Conservation (phyloP, 2,888 invertebrate species). For the Geotrupes spiniger region DNA sequence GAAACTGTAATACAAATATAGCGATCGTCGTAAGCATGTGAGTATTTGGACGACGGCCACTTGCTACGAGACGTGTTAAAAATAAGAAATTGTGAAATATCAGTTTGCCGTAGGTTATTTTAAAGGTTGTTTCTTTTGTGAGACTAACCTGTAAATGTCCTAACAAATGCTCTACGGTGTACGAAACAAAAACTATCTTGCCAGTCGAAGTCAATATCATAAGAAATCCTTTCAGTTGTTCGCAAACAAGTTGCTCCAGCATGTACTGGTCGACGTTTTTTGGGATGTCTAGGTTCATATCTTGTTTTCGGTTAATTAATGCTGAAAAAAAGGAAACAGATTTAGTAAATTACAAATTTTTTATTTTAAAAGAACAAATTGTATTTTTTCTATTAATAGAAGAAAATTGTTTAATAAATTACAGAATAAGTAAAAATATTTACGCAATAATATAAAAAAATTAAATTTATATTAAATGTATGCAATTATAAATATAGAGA, state of each 20-base stretch:
- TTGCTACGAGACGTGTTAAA: neutral
- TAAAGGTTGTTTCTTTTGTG: too few relatives aligned
- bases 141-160: constrained; percentile 81
- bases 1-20: neutral
- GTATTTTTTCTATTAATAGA: too few relatives aligned
- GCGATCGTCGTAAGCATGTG: too few relatives aligned
- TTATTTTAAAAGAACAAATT: too few relatives aligned
- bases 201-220: constrained; percentile 77
- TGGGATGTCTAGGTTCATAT: constrained; percentile 26
- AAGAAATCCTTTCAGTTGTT: constrained; percentile 75
- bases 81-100: too few relatives aligned
- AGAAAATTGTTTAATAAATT: too few relatives aligned
- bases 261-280: constrained; percentile 56
- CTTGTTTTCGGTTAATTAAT: constrained; percentile 27
- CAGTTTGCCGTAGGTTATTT: neutral
- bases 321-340: constrained; percentile 28
- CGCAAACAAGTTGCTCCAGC: constrained; percentile 56
- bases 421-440: too few relatives aligned
- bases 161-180: constrained; percentile 77
- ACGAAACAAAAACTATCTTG: constrained; percentile 81
- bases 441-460: too few relatives aligned
- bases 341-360: too few relatives aligned
- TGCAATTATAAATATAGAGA: too few relatives aligned
- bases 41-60: neutral
- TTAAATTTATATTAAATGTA: too few relatives aligned